Conservation (phyloP, 2,888 invertebrate genomes). For the Rhagonycha lutea region DNA sequence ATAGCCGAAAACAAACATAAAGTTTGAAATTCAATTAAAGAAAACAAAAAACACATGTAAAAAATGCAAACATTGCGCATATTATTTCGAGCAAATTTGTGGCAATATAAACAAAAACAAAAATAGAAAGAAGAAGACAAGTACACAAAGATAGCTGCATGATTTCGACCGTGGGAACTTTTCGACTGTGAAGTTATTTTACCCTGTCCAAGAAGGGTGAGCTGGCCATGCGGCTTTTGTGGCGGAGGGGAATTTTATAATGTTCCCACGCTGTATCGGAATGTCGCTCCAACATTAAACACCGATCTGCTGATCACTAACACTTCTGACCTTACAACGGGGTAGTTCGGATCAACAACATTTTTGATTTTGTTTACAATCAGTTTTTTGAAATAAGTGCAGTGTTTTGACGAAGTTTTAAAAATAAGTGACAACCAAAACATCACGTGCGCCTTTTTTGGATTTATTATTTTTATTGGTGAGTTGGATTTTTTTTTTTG, state of each 20-base stretch:
- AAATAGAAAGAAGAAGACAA: conserved; percentile 3
- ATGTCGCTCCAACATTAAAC: conserved; percentile 37
- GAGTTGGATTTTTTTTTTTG: neutral
- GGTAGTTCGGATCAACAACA: conserved; percentile 26
- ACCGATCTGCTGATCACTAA: conserved; percentile 30
- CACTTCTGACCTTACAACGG: conserved; percentile 34
- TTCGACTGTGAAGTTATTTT: conserved; percentile 38
- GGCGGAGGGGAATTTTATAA: conserved; percentile 35
- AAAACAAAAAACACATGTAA: neutral
- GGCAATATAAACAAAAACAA: neutral
- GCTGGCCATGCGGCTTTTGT: conserved; percentile 32
- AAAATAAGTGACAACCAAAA: neutral
- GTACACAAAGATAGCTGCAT: conserved; percentile 5
- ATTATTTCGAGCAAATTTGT: neutral
- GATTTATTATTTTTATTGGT: neutral
- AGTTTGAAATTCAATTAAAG: neutral
- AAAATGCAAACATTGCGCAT: neutral
- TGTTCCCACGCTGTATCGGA: conserved; percentile 43
- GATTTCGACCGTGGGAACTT: conserved; percentile 36
- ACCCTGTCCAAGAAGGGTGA: conserved; percentile 38
- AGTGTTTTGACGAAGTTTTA: neutral
- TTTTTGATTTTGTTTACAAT: neutral
- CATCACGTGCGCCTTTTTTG: neutral
- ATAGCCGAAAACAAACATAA: too few relatives aligned
- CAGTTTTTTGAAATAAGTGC: neutral